These are phyloP conservation scores for Bimastos eiseni DNA, from an alignment of 2,888 invertebrate species.

Conservation along the genomic window DNA sequence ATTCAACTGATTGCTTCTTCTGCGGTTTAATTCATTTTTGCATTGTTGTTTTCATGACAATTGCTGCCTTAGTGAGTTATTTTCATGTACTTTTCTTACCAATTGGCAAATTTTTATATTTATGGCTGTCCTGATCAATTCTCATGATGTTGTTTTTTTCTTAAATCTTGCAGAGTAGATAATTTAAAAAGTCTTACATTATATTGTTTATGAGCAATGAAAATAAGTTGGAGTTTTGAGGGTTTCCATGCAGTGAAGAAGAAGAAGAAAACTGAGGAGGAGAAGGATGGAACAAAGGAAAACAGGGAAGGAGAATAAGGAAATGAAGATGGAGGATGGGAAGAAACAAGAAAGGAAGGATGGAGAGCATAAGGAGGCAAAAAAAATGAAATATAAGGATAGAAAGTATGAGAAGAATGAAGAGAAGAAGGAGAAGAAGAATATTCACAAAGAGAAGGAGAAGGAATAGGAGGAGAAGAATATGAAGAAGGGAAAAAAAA, in stretches of 20 bases:
- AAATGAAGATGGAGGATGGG: too few relatives aligned
- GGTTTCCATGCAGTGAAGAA: neutral
- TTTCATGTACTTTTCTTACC: neutral
- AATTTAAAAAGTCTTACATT: neutral
- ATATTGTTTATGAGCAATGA: neutral
- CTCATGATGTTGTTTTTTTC: neutral
- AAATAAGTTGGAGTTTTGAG: neutral
- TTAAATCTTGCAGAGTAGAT: neutral
- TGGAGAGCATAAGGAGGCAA: too few relatives aligned
- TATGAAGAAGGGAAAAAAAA: too few relatives aligned
- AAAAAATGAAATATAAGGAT: too few relatives aligned
- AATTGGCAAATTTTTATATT: neutral
- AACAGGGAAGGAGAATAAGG: too few relatives aligned
- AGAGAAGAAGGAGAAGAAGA: too few relatives aligned
- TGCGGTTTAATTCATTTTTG: neutral
- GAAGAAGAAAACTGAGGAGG: too few relatives aligned
- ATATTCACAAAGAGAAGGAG: too few relatives aligned
- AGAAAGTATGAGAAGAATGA: too few relatives aligned
- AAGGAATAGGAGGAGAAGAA: too few relatives aligned
- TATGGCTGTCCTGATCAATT: neutral
- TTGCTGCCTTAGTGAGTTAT: neutral
- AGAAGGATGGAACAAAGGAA: too few relatives aligned
- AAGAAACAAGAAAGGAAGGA: too few relatives aligned
- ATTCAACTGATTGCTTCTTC: neutral
- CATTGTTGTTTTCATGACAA: neutral